Evolutionary conservation across 2,797 vertebrate species (phyloP).

Genomic region (Amniataba percoides): DNA sequence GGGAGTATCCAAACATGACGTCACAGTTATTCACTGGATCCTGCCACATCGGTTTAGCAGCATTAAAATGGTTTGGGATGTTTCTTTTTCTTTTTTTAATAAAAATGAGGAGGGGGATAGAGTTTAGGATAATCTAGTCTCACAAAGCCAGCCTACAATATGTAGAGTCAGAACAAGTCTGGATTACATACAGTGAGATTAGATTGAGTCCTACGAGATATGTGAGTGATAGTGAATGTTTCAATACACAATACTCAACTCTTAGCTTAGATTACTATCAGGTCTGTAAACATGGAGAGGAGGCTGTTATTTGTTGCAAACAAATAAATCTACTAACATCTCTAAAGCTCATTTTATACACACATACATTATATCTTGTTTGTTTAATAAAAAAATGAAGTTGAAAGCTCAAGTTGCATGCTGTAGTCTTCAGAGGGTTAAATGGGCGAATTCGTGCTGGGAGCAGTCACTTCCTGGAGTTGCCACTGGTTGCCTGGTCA

Average conservation of each 20-base stretch:
- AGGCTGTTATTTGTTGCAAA: no score
- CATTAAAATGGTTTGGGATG: constrained; percentile 18
- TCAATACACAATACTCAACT: neutral
- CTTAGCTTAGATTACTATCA: neutral
- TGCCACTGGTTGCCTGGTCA: constrained; percentile 14
- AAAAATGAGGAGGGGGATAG: neutral
- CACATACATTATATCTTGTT: neutral
- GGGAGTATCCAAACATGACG: neutral
- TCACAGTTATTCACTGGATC: constrained; percentile 8
- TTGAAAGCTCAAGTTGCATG: neutral
- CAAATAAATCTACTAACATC: no score
- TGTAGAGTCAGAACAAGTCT: neutral
- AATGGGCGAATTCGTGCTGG: neutral
- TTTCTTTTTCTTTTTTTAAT: neutral
- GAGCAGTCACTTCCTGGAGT: constrained; percentile 1
- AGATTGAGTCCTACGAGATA: neutral
- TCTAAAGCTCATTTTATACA: neutral
- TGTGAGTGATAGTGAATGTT: neutral
- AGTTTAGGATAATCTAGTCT: neutral
- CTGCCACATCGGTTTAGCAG: neutral
- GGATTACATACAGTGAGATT: neutral
- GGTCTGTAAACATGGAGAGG: no score
- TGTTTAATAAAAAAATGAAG: neutral
- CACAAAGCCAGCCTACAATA: constrained; percentile 19
- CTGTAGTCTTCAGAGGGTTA: neutral